These are phyloP conservation scores for Subacronicta megacephala DNA, from an alignment of 2,888 invertebrate species.

Conservation along the genomic window DNA sequence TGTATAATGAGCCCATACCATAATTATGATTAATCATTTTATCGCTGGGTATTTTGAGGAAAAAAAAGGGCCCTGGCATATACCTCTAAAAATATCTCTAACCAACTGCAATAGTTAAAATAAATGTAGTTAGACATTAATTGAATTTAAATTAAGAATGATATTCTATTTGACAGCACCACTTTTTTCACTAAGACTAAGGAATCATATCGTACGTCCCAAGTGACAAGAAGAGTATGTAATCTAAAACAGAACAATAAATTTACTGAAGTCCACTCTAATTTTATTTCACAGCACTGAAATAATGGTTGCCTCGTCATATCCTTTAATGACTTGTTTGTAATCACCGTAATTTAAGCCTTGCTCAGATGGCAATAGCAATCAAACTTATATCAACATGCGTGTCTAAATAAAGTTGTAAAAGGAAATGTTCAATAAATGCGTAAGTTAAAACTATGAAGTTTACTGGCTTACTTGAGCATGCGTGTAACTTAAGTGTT, in stretches of 20 bases:
- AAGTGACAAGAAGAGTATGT: too few relatives aligned
- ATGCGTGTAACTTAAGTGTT: neutral
- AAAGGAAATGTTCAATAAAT: conserved; percentile 21
- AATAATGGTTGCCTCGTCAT: conserved; percentile 5
- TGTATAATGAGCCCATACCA: too few relatives aligned
- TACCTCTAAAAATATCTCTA: too few relatives aligned
- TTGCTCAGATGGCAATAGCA: conserved; percentile 10
- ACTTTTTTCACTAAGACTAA: neutral
- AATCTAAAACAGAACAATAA: too few relatives aligned
- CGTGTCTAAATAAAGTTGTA: conserved; percentile 27
- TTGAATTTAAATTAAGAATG: neutral
- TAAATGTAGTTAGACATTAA: too few relatives aligned
- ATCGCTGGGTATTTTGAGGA: too few relatives aligned
- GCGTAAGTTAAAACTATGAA: conserved; percentile 3
- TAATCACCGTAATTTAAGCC: conserved; percentile 18
- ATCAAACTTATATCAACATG: conserved; percentile 26
- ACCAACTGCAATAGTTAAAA: too few relatives aligned
- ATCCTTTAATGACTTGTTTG: conserved; percentile 6
- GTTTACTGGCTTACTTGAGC: conserved; percentile 1
- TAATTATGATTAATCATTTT: too few relatives aligned
- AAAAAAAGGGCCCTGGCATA: too few relatives aligned
- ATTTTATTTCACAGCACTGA: conserved; percentile 12
- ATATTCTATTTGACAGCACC: neutral
- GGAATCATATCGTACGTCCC: neutral
- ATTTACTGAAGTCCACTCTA: neutral